Evolutionary conservation across 1,140 invertebrate species (phyloP), one percentile per base, ranked within the genome.

Genomic region (Bombyx mori): DNA sequence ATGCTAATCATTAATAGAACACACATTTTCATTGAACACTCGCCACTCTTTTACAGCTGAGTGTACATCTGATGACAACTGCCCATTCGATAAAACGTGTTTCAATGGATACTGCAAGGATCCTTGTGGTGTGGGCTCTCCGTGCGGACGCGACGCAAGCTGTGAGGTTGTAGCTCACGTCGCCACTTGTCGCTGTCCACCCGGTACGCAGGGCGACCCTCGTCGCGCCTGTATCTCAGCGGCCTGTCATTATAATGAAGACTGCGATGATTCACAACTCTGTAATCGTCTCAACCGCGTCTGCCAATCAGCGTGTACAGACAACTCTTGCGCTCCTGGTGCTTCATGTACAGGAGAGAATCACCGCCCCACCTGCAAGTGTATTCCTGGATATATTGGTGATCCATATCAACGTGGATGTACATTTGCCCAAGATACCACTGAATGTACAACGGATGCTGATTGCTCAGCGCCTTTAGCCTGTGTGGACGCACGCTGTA

Each of bases 161-260:
- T 98, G 96, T 71, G 84, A 90, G 45, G 92, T 92, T 0, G 88
- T 92, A 53, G 90, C 91, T 49, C 96, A 97, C 69, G 89, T 90
- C 60, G 92, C 94, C 2, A 93, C 94, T 59, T 98, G 96, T 73
- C 90, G 90, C 53, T 97, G 96, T 84, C 95, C 95, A 46, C 70
- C 90, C 8, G 95, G 95, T 44, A 95, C 93, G 6, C 95, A 97
- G 82, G 96, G 96, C 35, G 92, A 96, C 79, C 93, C 95, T 3
- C 89, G 91, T 52, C 81, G 94, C 1, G 91, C 93, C n/a, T 97
- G 95, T 73, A 92, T 97, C 45, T 91, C 92, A 8, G 94, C 94
- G 3, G 91, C 93, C 44, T 97, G 96, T 71, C 94, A 94, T 67
- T 95, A 95, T 69, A 96, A 97, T 73, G 94, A 96, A 73, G 96